These are phyloP conservation scores for Meandrusa payeni DNA, from an alignment of 2,888 invertebrate species.

Conservation along the genomic window DNA sequence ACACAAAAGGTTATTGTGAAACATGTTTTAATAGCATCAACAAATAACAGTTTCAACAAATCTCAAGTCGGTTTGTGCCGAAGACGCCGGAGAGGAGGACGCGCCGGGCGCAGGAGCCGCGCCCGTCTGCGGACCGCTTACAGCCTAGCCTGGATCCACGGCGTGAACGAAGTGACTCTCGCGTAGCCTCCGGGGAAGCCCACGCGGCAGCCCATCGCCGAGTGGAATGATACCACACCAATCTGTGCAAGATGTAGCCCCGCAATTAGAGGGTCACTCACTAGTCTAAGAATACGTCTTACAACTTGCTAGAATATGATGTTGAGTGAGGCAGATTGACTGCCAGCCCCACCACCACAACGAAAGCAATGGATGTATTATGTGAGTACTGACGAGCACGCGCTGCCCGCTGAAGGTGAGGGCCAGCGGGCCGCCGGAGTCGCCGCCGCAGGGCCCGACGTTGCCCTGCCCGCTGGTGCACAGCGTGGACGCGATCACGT, in stretches of 20 bases:
- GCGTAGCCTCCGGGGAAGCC: conserved; percentile 22
- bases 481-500: conserved; percentile 27
- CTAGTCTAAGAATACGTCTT: too few species aligned
- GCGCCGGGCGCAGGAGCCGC: too few species aligned
- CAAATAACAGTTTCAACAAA: too few species aligned
- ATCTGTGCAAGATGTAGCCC: conserved; percentile 11
- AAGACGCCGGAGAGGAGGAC: background rate
- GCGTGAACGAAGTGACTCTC: conserved; percentile 22
- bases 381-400: conserved; percentile 15
- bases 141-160: conserved; percentile 22
- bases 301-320: too few species aligned
- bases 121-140: background rate
- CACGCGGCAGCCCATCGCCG: conserved; percentile 21
- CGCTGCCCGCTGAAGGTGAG: conserved; percentile 29
- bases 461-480: conserved; percentile 31
- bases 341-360: too few species aligned
- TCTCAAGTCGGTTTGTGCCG: too few species aligned
- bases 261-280: too few species aligned
- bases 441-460: conserved; percentile 24
- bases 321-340: too few species aligned
- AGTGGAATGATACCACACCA: conserved; percentile 20
- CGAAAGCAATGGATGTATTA: too few species aligned
- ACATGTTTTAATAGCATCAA: too few species aligned
- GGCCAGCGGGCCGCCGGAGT: conserved; percentile 27
- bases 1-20: too few species aligned